phyloP scores from a whole-genome alignment of 2,797 vertebrate genomes.

The Gallinago nigripennis region DNA sequence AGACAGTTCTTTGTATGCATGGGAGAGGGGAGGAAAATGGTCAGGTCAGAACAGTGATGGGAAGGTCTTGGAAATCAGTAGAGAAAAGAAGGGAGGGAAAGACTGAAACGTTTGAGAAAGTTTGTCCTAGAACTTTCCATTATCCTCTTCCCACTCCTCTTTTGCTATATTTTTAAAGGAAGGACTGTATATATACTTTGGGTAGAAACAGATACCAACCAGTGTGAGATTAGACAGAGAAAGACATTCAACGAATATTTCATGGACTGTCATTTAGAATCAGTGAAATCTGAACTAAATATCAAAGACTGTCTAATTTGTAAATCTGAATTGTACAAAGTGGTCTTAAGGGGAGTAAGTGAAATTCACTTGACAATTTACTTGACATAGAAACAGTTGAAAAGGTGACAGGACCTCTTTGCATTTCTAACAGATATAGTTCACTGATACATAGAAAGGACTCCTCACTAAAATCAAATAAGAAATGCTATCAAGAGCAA shows the following conservation, averaged over 20 bases:
- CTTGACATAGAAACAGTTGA: background rate
- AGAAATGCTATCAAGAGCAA: background rate
- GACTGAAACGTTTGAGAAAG: background rate
- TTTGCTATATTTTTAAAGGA: background rate
- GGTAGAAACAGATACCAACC: background rate
- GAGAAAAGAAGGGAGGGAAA: background rate
- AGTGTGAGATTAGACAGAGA: background rate
- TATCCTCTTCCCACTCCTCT: accelerated
- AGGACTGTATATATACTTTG: background rate
- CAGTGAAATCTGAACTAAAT: background rate
- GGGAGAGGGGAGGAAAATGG: background rate
- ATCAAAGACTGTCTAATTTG: background rate
- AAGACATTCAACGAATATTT: background rate
- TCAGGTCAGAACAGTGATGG: background rate
- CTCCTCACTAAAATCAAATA: background rate
- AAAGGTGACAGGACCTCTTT: background rate
- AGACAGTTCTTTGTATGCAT: background rate
- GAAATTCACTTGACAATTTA: background rate
- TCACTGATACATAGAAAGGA: background rate
- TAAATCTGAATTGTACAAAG: background rate
- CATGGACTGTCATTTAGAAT: background rate
- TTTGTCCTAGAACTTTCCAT: background rate
- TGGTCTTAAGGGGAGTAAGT: background rate
- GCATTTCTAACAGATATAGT: background rate
- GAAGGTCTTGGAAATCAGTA: background rate